Conservation (phyloP, 2,797 vertebrate genomes). For the Acipenser ruthenus region DNA sequence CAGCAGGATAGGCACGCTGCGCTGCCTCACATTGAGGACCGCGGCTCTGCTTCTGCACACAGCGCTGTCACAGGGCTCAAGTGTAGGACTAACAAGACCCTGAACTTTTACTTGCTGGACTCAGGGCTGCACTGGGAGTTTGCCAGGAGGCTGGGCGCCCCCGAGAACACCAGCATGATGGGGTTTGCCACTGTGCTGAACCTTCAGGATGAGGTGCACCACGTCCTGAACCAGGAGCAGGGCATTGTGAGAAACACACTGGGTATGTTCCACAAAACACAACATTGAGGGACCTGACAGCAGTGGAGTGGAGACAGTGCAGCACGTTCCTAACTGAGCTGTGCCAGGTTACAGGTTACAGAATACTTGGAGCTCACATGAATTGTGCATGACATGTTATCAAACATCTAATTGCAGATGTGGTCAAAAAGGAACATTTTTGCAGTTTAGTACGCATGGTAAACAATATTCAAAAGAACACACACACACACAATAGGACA, state of each 20-base stretch:
- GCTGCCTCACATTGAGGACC: conserved; percentile 64
- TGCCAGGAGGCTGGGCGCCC: conserved; percentile 77
- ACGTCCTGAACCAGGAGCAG: conserved; percentile 68
- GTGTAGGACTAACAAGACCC: conserved; percentile 91
- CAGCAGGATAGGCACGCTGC: conserved; percentile 22
- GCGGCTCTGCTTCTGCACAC: conserved; percentile 29
- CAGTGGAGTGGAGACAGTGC: too few relatives aligned
- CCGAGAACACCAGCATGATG: conserved; percentile 34
- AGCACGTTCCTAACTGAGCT: too few relatives aligned
- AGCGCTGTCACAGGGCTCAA: conserved; percentile 70
- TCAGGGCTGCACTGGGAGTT: conserved; percentile 81
- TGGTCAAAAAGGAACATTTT: too few relatives aligned
- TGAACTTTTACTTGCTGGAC: conserved; percentile 88
- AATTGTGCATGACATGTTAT: too few relatives aligned
- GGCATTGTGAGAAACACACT: conserved; percentile 58
- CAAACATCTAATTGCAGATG: too few relatives aligned
- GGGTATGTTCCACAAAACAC: conserved; percentile 51
- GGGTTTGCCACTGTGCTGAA: conserved; percentile 82
- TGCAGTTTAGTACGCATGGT: too few relatives aligned
- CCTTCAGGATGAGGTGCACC: conserved; percentile 83
- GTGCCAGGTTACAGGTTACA: too few relatives aligned
- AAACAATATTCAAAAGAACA: too few relatives aligned
- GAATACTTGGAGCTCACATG: too few relatives aligned
- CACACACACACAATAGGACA: too few relatives aligned
- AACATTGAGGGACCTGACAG: too few relatives aligned